Conservation (phyloP, 2,888 invertebrate species). For the Seira ritae region DNA sequence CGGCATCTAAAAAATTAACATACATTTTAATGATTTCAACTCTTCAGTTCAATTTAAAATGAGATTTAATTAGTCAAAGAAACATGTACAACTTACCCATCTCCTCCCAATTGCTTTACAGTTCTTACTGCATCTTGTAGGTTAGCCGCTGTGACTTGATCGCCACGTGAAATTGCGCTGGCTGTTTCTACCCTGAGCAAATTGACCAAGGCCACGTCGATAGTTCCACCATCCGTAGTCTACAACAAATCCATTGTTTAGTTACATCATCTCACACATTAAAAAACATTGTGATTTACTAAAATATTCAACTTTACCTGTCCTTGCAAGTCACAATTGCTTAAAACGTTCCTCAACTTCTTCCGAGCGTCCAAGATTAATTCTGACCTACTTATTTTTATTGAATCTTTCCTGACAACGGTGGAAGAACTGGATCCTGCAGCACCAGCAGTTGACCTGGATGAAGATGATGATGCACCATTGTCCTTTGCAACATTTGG, state of each 20-base stretch:
- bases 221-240: slow-evolving; percentile 56
- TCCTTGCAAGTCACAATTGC: slow-evolving; percentile 83
- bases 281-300: slow-evolving; percentile 8
- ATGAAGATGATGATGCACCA: slow-evolving; percentile 4
- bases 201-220: slow-evolving; percentile 78
- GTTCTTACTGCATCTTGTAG: slow-evolving; percentile 90
- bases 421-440: not conserved
- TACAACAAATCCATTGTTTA: slow-evolving; percentile 34
- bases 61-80: not conserved
- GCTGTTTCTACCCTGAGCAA: slow-evolving; percentile 86
- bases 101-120: slow-evolving; percentile 83
- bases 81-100: slow-evolving; percentile 76
- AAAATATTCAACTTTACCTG: slow-evolving; percentile 53
- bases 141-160: slow-evolving; percentile 86
- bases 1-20: slow-evolving; percentile 79
- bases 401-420: slow-evolving; percentile 67
- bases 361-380: slow-evolving; percentile 83
- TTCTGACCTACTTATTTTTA: slow-evolving; percentile 71
- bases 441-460: not conserved
- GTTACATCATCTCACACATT: too few relatives aligned
- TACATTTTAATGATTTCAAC: slow-evolving; percentile 13
- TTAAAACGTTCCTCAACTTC: slow-evolving; percentile 92
- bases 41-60: not conserved
- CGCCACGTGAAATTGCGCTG: slow-evolving; percentile 87
- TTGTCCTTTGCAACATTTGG: slow-evolving; percentile 27